These are phyloP conservation scores for Cryptotermes secundus DNA, from an alignment of 1,140 invertebrate genomes.

Conservation along the genomic window DNA sequence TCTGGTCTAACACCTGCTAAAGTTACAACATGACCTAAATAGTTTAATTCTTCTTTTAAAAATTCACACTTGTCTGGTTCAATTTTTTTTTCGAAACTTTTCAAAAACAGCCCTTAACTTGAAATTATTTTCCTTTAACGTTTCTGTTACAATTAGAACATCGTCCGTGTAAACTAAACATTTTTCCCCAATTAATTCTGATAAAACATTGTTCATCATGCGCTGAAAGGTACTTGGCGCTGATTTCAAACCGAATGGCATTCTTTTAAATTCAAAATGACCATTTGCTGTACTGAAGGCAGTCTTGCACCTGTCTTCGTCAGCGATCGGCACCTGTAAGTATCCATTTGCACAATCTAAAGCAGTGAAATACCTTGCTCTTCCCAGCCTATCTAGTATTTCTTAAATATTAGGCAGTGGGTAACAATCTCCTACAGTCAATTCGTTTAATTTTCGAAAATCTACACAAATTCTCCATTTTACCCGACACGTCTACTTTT, in stretches of 20 bases:
- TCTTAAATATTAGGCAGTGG: slow-evolving; percentile 37
- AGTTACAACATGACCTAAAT: slow-evolving; percentile 41
- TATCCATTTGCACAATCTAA: slow-evolving; percentile 47
- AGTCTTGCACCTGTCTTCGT: slow-evolving; percentile 49
- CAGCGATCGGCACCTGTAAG: slow-evolving; percentile 34
- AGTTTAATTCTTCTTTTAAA: slow-evolving; percentile 38
- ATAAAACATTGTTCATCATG: slow-evolving; percentile 40
- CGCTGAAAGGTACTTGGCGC: slow-evolving; percentile 44
- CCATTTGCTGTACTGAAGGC: slow-evolving; percentile 46
- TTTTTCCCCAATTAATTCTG: slow-evolving; percentile 27
- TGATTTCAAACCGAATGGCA: slow-evolving; percentile 46
- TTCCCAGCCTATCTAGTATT: slow-evolving; percentile 43
- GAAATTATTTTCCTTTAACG: background rate
- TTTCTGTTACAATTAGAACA: slow-evolving; percentile 14
- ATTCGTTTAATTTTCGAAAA: slow-evolving; percentile 46
- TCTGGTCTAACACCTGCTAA: slow-evolving; percentile 34
- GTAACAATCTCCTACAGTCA: slow-evolving; percentile 46
- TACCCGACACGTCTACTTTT: slow-evolving; percentile 23
- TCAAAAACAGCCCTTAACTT: background rate
- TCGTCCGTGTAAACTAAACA: slow-evolving; percentile 33
- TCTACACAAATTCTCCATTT: slow-evolving; percentile 43
- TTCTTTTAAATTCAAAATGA: slow-evolving; percentile 44
- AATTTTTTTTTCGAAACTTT: slow-evolving; percentile 34
- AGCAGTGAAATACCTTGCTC: slow-evolving; percentile 42
- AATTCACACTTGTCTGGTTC: slow-evolving; percentile 44